Base-by-base conservation (phyloP, 2,888 invertebrate genomes). In the Drosophila vallismaia region DNA sequence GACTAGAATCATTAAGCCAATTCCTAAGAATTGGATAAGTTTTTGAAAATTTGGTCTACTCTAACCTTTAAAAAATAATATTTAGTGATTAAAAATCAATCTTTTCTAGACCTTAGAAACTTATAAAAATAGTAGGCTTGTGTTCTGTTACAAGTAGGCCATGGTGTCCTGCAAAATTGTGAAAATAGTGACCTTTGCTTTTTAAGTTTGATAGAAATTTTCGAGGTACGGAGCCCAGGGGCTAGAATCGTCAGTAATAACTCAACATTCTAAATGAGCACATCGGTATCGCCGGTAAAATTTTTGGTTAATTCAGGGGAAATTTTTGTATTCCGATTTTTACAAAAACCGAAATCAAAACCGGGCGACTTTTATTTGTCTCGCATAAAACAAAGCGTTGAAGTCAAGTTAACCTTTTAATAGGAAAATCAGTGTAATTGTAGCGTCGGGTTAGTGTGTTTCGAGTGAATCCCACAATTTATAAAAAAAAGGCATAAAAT, bases 261-360 rank as follows among this genome's bases (percentile, higher is more conserved):
- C 42, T 42, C 14, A 19, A 42, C 42, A 42, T 42, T 19, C 24
- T 6, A 19, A 9, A 19, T 14, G 42, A 9, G 19, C 19, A 42
- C 42, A 42, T 42, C 14, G 14, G 40, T 2, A 19, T 28, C 4
- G 28, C 4, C 28, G 28, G 28, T 28, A 19, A 42, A 42, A 42
- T 42, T 42, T 42, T 42, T 14, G 3, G 42, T 42, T 19, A 8
- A 8, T 44, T 44, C 9, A 8, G 24, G 44, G 44, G 10, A 44
- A 44, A 10, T 24, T 44, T 44, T 44, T 44, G 44, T 44, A 44
- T 44, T 44, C 24, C 24, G 44, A 55, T 55, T 36, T 42, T 7
- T 36, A 50, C 36, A 14, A 36, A 29, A 50, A 19, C 19, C 19
- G 19, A 42, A 19, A 4, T 9, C 8, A 9, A 19, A 19, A 12